Conservation (phyloP, 2,113 vertebrate species). For the Sphaerodactylus townsendi region DNA sequence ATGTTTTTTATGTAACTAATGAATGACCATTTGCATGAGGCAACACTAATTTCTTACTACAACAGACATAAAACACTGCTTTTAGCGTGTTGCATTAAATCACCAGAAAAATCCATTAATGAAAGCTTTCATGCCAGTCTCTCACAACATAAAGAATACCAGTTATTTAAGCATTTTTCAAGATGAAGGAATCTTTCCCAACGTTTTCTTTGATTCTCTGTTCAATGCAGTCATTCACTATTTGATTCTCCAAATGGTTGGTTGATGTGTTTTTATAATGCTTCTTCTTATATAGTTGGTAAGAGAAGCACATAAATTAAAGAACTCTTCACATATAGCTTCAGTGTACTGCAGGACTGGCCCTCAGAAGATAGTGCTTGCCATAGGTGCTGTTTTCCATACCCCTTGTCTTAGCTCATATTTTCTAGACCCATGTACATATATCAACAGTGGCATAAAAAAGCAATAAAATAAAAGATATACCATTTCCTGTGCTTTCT, state of each 20-base stretch:
- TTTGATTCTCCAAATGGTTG: conserved; percentile 7
- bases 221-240: conserved; percentile 21
- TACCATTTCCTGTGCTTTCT: no score
- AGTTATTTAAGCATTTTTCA: conserved; percentile 50
- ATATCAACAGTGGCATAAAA: no score
- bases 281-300: background rate
- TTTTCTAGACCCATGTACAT: no score
- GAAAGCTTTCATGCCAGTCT: conserved; percentile 42
- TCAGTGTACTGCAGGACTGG: no score
- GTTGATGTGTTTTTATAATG: background rate
- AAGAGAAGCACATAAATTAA: background rate
- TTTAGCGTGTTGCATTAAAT: conserved; percentile 65
- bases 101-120: conserved; percentile 63
- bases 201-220: background rate
- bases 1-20: conserved; percentile 65
- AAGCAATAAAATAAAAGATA: no score
- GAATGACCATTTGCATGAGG: conserved; percentile 65
- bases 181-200: conserved; percentile 10
- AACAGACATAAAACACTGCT: conserved; percentile 58
- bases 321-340: background rate
- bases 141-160: conserved; percentile 54
- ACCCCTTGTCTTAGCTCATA: no score
- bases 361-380: no score
- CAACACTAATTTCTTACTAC: conserved; percentile 64
- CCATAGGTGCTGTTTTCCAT: no score